A percentile compares a stretch with the other conserved stretches of the same genome.
Evolutionary conservation across 2,888 invertebrate species (phyloP).

Genomic region (Nineta flava): DNA sequence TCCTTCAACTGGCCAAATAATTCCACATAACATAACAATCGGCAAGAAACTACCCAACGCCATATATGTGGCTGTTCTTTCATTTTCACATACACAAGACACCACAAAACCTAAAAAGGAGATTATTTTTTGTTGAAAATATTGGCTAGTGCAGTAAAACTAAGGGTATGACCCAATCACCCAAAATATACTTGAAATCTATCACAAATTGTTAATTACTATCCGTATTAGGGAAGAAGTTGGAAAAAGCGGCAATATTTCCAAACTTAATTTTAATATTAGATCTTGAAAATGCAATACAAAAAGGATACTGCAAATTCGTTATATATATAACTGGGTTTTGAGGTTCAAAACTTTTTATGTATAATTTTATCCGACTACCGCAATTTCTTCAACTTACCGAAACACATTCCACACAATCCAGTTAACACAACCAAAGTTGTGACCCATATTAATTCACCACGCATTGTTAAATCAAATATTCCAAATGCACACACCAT

Average conservation of each 20-base stretch:
- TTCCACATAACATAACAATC: conserved; percentile 72
- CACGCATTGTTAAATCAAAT: conserved; percentile 62
- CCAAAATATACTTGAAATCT: background rate
- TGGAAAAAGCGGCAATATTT: background rate
- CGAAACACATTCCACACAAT: conserved; percentile 86
- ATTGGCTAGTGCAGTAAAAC: too few relatives aligned
- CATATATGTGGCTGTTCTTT: conserved; percentile 70
- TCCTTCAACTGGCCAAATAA: conserved; percentile 90
- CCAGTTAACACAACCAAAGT: conserved; percentile 65
- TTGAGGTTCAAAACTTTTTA: too few relatives aligned
- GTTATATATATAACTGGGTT: too few relatives aligned
- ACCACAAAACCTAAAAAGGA: conserved; percentile 55
- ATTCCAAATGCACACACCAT: conserved; percentile 61
- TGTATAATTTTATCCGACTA: too few relatives aligned
- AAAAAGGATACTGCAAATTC: too few relatives aligned
- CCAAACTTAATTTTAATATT: too few relatives aligned
- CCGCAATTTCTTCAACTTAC: conserved; percentile 30
- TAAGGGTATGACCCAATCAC: too few relatives aligned
- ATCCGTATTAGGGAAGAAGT: background rate
- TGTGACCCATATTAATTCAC: conserved; percentile 58
- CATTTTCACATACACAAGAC: conserved; percentile 62
- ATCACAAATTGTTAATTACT: background rate
- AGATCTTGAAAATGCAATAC: too few relatives aligned
- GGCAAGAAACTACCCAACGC: conserved; percentile 76
- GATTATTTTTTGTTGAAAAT: background rate